phyloP scores from a whole-genome alignment of 2,113 vertebrate genomes.

The Brachypodius melanocephalos region DNA sequence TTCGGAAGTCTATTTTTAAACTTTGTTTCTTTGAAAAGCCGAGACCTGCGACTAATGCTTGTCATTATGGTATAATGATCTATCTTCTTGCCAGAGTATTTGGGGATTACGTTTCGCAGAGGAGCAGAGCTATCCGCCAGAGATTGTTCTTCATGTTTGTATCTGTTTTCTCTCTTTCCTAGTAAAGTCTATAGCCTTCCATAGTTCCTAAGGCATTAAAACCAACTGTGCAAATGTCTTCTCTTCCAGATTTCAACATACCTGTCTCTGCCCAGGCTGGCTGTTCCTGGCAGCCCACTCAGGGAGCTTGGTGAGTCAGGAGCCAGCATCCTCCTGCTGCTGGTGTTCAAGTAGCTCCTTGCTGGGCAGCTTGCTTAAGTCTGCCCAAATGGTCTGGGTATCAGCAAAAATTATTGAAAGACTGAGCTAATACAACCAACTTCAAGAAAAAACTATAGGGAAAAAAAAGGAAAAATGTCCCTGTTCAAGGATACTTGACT shows the following conservation, averaged over 20 bases:
- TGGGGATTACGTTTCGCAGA: not conserved
- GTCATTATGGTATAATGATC: slow-evolving; percentile 21
- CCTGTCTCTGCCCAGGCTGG: not conserved
- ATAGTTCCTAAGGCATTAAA: not conserved
- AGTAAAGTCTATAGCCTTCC: not conserved
- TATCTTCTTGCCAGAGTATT: slow-evolving; percentile 26
- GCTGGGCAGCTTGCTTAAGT: not conserved
- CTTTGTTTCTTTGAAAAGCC: not conserved
- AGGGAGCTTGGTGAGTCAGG: not conserved
- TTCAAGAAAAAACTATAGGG: not conserved
- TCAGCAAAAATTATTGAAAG: not conserved
- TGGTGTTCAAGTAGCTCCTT: not conserved
- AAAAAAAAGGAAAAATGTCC: not conserved
- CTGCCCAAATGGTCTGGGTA: not conserved
- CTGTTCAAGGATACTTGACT: not conserved
- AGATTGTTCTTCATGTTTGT: slow-evolving; percentile 7
- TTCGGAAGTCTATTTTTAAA: slow-evolving; percentile 55
- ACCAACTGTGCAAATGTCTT: not conserved
- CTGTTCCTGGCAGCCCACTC: not conserved
- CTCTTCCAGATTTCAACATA: not conserved
- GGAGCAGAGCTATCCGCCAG: slow-evolving; percentile 20
- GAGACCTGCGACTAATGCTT: not conserved
- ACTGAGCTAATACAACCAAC: not conserved
- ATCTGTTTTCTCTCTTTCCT: slow-evolving; percentile 39
- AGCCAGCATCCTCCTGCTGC: not conserved